phyloP scores from a whole-genome alignment of 37 sponge, comb jelly and placozoan species.

The Cladorhizidae sp. region DNA sequence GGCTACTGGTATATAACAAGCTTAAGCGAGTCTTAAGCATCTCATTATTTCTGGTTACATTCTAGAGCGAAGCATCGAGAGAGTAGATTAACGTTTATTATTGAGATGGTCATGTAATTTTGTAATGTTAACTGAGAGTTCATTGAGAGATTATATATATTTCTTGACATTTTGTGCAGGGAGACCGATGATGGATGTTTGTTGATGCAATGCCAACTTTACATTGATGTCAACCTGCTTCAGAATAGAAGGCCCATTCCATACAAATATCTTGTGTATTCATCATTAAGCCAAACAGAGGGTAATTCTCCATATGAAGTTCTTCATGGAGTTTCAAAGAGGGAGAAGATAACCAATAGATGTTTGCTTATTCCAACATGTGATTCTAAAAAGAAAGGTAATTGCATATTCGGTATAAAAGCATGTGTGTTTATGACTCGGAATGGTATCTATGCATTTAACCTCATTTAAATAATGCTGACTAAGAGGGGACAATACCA shows the following conservation, averaged over 20 bases:
- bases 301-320: constrained; percentile 5
- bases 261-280: constrained; percentile 52
- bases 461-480: no score
- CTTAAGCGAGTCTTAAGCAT: no score
- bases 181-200: constrained; percentile 16
- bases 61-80: no score
- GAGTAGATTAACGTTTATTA: no score
- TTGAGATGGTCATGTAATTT: no score
- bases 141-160: no score
- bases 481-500: no score
- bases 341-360: constrained; percentile 3
- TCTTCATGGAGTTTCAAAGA: constrained; percentile 14
- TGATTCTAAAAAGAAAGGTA: not conserved
- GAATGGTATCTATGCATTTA: no score
- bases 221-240: constrained; percentile 9
- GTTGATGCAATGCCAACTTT: constrained; percentile 6
- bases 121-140: no score
- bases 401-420: not conserved
- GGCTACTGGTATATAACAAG: no score
- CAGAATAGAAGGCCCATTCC: constrained; percentile 7
- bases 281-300: not conserved
- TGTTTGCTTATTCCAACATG: constrained; percentile 20
- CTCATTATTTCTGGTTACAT: no score
- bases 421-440: no score
- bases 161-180: constrained; percentile 18